Evolutionary conservation across 2,888 invertebrate genomes (phyloP), one percentile per base, ranked within the genome.

Genomic region (Neoascia interrupta): DNA sequence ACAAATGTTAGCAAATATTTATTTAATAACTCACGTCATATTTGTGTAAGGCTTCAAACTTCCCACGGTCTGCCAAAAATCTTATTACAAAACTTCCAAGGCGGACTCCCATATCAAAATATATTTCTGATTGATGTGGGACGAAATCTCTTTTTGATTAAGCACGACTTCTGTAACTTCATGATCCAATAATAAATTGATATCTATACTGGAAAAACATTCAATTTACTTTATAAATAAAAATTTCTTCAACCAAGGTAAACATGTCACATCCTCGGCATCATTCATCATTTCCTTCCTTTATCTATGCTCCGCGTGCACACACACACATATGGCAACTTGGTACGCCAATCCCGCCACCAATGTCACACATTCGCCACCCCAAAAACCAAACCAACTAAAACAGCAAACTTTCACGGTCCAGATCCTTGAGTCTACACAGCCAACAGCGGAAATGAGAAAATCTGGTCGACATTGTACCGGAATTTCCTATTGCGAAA

Each of bases 401-500:
- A 64, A 49, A 53, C 45, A 53, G 36, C 45, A 72, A 76, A 76
- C 64, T 76, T 70, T 72, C 53, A 76, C 53, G 47, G 76, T 60
- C 64, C 64, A 72, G 60, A 60, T 70, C 15, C 45, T 61, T 41
- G 43, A 72, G 56, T 64, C 51, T 23, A 34, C 10, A 8, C n/a
- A 66, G 54, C 66, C 36, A 61, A 61, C 39, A 61, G 49, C 64
- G 79, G 73, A 79, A 68, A 79, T 79, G 73, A 73, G 79, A 79
- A 73, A 68, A 79, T 73, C 73, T 79, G 49, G 68, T 73, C 61
- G 61, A 79, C 73, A 73, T 79, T 79, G 79, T 79, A 73, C 79
- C 73, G 73, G 79, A 79, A 79, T 68, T 79, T 79, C 79, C 79
- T 79, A 73, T 79, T 73, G 73, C 49, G 61, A 73, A 79, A 73